Evolutionary conservation across 2,113 vertebrate species (phyloP).

Genomic region (Ameiurus melas): DNA sequence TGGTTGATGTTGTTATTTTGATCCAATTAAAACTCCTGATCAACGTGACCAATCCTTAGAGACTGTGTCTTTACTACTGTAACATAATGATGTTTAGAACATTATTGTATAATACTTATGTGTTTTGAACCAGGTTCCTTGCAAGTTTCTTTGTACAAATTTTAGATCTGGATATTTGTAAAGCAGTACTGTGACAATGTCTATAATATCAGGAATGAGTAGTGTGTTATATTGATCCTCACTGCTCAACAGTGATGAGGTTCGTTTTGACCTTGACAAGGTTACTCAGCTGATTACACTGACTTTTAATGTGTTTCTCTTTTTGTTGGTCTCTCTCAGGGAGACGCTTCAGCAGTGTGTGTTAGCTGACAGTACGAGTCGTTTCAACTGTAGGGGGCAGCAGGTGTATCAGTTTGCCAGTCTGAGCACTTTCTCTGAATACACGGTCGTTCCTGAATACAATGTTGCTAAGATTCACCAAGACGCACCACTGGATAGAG

Average conservation of each 20-base stretch:
- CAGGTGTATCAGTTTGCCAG: conserved; percentile 61
- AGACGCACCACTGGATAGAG: conserved; percentile 60
- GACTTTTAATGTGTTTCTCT: background rate
- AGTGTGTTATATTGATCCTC: background rate
- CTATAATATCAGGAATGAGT: too few relatives aligned
- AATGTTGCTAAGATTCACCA: conserved; percentile 59
- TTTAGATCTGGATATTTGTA: background rate
- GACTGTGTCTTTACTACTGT: background rate
- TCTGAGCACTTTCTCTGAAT: conserved; percentile 67
- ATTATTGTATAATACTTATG: background rate
- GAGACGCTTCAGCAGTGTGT: conserved; percentile 40
- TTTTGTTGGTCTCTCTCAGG: conserved; percentile 30
- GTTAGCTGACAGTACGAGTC: conserved; percentile 80
- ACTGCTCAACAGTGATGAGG: background rate
- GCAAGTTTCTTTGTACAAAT: background rate
- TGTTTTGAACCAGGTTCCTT: background rate
- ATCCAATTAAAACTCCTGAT: background rate
- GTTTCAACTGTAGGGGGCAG: conserved; percentile 65
- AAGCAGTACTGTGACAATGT: too few relatives aligned
- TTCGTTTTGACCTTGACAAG: background rate
- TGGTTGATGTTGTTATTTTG: background rate
- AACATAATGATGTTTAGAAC: too few relatives aligned
- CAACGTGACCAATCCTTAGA: background rate
- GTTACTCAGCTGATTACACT: background rate
- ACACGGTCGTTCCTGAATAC: conserved; percentile 61